Percentiles rank a stretch among this genome's conserved stretches.
Conservation (phyloP, 1,140 invertebrate genomes). For the Scaptomyza pallida region DNA sequence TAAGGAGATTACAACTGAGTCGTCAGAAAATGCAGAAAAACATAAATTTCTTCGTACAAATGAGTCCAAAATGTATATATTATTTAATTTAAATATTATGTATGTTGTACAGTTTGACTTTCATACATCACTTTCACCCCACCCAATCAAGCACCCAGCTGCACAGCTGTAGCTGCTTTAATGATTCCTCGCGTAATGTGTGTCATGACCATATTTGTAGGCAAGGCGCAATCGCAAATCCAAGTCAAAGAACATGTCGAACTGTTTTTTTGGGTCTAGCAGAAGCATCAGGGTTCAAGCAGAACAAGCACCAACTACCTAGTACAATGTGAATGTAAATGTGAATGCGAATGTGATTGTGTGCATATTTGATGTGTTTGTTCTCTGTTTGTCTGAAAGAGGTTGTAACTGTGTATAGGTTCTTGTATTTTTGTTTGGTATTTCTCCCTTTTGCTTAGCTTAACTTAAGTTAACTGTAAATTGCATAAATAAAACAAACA, state of each 20-base stretch:
- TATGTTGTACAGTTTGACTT: background rate
- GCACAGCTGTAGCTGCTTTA: background rate
- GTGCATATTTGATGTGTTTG: slow-evolving; percentile 38
- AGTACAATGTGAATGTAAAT: too few species aligned
- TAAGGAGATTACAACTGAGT: too few species aligned
- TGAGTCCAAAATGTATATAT: too few species aligned
- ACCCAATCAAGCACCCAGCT: slow-evolving; percentile 28
- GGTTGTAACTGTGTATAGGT: slow-evolving; percentile 2
- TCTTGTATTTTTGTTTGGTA: slow-evolving; percentile 17
- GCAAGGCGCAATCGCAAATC: slow-evolving; percentile 31
- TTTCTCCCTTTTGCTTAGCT: slow-evolving; percentile 36
- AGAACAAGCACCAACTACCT: slow-evolving; percentile 4
- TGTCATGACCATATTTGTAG: slow-evolving; percentile 65
- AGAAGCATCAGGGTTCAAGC: slow-evolving; percentile 27
- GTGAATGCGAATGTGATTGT: slow-evolving; percentile 18
- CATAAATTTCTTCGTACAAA: too few species aligned
- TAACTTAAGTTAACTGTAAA: slow-evolving; percentile 62
- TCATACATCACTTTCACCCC: slow-evolving; percentile 13
- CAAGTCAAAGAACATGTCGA: slow-evolving; percentile 34
- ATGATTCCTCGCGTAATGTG: slow-evolving; percentile 18
- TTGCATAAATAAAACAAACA: slow-evolving; percentile 76
- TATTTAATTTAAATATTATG: too few species aligned
- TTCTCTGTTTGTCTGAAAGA: slow-evolving; percentile 3
- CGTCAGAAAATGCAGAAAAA: too few species aligned
- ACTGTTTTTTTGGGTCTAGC: slow-evolving; percentile 8